Evolutionary conservation across 2,888 invertebrate species (phyloP), one percentile per base, ranked within the genome.

Genomic region (Phaonia tiefii): DNA sequence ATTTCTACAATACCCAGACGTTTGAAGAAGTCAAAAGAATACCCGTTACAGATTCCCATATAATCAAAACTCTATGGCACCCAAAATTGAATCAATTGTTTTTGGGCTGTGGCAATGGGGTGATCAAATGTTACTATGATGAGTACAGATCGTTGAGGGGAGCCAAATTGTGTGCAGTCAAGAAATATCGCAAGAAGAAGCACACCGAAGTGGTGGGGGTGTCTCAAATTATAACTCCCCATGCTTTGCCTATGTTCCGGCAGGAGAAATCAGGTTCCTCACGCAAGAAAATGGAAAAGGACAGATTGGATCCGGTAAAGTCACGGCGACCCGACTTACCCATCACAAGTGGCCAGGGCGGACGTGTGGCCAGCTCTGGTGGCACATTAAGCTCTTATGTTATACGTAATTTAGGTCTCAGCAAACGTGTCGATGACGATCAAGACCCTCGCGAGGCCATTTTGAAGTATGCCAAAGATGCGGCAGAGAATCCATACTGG

Each of bases 51-150:
- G 93, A 95, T 86, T 95, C 96, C 0, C 96, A 96, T 84, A 94
- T 97, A 0, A 96, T 99, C 0, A 96, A 98, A 88, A 94, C 95
- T 0, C 90, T 96, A 0, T 99, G 99, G 99, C 99, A 99, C 91
- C 96, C 99, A 0, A 97, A 98, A 89, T 91, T 99, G n/a, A 99
- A 99, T 89, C 99, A 99, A 89, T 94, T 99, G 51, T 96, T 99
- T 83, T 94, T 97, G 0, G 97, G 98, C 0, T 96, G 97, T 85
- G 97, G 97, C 0, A 96, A 98, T 88, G 99, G 99, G 0, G 92
- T 93, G 0, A 95, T 98, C 0, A 97, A 97, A 86, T 95, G 98
- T 72, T 97, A 95, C 88, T 99, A 98, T 86, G 98, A 99, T 88
- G 95, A 96, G 0, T 94, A 95, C 75, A 93, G 94, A 54, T 98